Percentiles rank a stretch among this genome's conserved stretches.
phyloP scores from a whole-genome alignment of 2,113 vertebrate genomes.

The Pituophis catenifer region DNA sequence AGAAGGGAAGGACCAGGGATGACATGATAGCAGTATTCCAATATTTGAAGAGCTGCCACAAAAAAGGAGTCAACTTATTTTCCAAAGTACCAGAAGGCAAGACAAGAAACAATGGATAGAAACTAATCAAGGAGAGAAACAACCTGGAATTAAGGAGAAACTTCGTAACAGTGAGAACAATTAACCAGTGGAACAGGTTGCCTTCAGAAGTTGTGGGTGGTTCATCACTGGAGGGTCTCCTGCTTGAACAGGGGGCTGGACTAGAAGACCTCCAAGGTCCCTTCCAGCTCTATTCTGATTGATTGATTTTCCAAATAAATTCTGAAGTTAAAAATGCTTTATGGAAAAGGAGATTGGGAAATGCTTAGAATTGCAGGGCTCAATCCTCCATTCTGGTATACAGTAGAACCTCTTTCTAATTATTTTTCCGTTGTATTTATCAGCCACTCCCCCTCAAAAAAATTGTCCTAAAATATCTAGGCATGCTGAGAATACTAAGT shows the following conservation, averaged over 20 bases:
- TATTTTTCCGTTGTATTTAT: not conserved
- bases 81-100: not conserved
- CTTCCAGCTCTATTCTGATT: not conserved
- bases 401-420: not conserved
- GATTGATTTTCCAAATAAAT: not conserved
- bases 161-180: not conserved
- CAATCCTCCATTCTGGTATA: not conserved
- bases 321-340: conserved; percentile 45
- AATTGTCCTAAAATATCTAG: not conserved
- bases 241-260: not conserved
- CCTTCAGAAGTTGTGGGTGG: not conserved
- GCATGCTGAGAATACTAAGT: not conserved
- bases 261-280: not conserved
- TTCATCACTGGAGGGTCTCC: not conserved
- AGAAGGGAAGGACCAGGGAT: not conserved
- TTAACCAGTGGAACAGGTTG: not conserved
- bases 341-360: not conserved
- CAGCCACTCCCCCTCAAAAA: not conserved
- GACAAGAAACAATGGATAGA: not conserved
- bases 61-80: not conserved
- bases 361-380: conserved; percentile 6
- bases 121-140: not conserved
- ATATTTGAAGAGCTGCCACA: not conserved
- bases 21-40: not conserved
- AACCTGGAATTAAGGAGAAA: not conserved